Percentiles rank a stretch among this genome's conserved stretches.
Evolutionary conservation across 2,888 invertebrate genomes (phyloP).

Genomic region (Coleophora deauratella): DNA sequence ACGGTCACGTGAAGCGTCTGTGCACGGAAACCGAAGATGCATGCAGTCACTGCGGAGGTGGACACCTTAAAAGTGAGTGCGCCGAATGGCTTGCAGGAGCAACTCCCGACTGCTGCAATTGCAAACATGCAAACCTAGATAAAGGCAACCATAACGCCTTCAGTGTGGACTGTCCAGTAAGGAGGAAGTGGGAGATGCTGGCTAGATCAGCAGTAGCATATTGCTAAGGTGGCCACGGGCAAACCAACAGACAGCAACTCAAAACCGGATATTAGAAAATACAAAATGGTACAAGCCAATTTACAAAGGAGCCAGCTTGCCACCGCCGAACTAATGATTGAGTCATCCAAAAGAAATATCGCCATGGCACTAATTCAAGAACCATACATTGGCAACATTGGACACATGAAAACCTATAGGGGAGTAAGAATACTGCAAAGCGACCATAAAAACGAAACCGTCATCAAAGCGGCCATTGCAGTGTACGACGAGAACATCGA

Average conservation of each 20-base stretch:
- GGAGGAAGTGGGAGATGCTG: neutral
- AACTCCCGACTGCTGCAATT: conserved; percentile 3
- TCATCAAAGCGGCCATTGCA: conserved; percentile 12
- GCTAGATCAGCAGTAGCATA: neutral
- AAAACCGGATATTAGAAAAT: too few relatives aligned
- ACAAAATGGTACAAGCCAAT: too few relatives aligned
- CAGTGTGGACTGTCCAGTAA: neutral
- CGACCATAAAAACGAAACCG: conserved; percentile 1
- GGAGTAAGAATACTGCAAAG: too few relatives aligned
- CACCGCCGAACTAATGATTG: too few relatives aligned
- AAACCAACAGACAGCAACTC: too few relatives aligned
- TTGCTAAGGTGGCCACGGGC: neutral
- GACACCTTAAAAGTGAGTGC: neutral
- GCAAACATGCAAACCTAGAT: conserved; percentile 1
- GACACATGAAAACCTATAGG: too few relatives aligned
- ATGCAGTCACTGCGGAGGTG: neutral
- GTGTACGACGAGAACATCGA: conserved; percentile 7
- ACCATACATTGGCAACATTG: too few relatives aligned
- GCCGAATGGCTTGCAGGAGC: neutral
- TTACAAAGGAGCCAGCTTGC: too few relatives aligned
- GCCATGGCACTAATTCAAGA: neutral
- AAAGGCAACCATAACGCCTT: neutral
- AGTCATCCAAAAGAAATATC: too few relatives aligned
- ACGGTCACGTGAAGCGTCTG: neutral
- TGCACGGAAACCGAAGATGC: neutral